Evolutionary conservation across 1,140 invertebrate genomes (phyloP), one percentile per base, ranked within the genome.

Genomic region (Lanistes nyassanus): DNA sequence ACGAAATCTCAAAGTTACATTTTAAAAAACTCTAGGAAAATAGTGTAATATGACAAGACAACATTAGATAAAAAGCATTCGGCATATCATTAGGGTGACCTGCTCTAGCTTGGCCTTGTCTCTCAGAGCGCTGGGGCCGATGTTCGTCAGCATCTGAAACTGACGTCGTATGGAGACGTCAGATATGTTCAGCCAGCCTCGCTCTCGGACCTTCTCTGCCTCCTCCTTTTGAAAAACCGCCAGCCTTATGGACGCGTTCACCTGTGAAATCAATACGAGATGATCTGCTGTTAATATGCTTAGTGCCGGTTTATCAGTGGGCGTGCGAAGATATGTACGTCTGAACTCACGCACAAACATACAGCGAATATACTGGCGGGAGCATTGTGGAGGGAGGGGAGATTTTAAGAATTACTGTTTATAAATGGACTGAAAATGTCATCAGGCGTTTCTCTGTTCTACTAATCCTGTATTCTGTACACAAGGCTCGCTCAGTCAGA

Each of bases 141-240:
- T 93, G 60, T 94, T 92, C 16, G 94, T 94, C 36, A 97, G 91
- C 73, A 94, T 92, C 82, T 92, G 92, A 16, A 97, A 90, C 85
- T 96, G 93, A 75, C 96, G 89, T 83, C 92, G 93, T 0, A 94
- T 91, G 11, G 90, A 86, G 19, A 92, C 91, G 87, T 97, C 94
- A 4, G 92, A 91, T 53, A 97, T 92, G 9, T 88, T 89, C 26
- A 92, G 91, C 83, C 91, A 90, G 75, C 93, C 91, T 81, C 95
- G 86, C 21, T 72, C 66, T 11, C 82, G 80, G 1, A 84, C 86
- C 65, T 88, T 80, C 21, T 60, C 56, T 13, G 84, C 82, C 13
- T 73, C 80, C 62, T 82, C 76, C 66, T 84, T 84, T 23, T 78
- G 68, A 67, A 89, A 88, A 1, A 83, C 74, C 11, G 85, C 80